Conservation (phyloP, 2,797 vertebrate species). For the Betta splendens region DNA sequence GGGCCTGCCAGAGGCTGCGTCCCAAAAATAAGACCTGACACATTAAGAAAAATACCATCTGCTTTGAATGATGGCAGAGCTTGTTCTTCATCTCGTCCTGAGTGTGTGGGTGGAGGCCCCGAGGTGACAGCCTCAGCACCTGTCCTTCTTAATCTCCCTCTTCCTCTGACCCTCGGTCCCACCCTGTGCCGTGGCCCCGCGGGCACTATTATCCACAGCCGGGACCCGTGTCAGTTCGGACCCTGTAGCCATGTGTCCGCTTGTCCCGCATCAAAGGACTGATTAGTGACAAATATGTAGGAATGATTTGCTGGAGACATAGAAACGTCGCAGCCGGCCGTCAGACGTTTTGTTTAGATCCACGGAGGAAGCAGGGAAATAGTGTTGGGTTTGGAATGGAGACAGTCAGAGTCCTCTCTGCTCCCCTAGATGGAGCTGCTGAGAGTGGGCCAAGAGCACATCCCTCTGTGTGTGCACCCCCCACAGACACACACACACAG, state of each 20-base stretch:
- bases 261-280: slow-evolving; percentile 53
- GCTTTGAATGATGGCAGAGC: slow-evolving; percentile 76
- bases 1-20: slow-evolving; percentile 77
- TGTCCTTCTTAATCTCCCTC: slow-evolving; percentile 74
- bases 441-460: slow-evolving; percentile 45
- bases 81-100: slow-evolving; percentile 56
- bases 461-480: slow-evolving; percentile 5
- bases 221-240: slow-evolving; percentile 60
- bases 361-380: slow-evolving; percentile 17
- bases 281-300: slow-evolving; percentile 60
- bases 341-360: slow-evolving; percentile 40
- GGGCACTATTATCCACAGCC: slow-evolving; percentile 70
- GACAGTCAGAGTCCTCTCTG: slow-evolving; percentile 31
- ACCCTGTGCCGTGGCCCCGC: slow-evolving; percentile 54
- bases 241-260: slow-evolving; percentile 63
- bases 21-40: slow-evolving; percentile 79
- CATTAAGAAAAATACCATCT: slow-evolving; percentile 79
- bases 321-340: slow-evolving; percentile 26
- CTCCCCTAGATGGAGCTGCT: slow-evolving; percentile 77
- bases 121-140: slow-evolving; percentile 81
- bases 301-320: slow-evolving; percentile 33
- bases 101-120: slow-evolving; percentile 63
- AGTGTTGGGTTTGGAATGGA: neutral
- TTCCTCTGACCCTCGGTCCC: slow-evolving; percentile 68
- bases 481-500: neutral